Evolutionary conservation across 2,888 invertebrate genomes (phyloP).

Genomic region (Pterostichus madidus): DNA sequence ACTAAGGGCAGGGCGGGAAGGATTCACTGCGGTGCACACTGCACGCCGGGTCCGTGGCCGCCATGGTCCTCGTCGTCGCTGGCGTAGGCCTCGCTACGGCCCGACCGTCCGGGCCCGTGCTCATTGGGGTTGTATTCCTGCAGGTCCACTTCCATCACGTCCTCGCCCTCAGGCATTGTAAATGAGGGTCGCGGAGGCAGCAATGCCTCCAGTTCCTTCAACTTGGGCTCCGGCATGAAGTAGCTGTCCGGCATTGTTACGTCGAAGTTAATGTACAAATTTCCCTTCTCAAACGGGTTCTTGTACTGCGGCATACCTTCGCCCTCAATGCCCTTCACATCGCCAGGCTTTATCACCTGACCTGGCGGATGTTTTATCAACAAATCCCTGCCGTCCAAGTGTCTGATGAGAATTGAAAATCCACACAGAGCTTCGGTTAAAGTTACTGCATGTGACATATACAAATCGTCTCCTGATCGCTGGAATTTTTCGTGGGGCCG

Average conservation of each 20-base stretch:
- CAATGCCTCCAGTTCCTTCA: constrained; percentile 85
- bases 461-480: constrained; percentile 86
- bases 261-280: constrained; percentile 91
- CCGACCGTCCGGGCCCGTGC: constrained; percentile 76
- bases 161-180: constrained; percentile 87
- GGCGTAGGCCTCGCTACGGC: constrained; percentile 85
- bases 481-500: constrained; percentile 89
- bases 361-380: constrained; percentile 89
- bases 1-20: constrained; percentile 38
- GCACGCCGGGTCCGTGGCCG: constrained; percentile 83
- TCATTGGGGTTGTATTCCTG: constrained; percentile 85
- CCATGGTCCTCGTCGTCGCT: constrained; percentile 84
- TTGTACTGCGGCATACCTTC: constrained; percentile 95
- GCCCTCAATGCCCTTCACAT: constrained; percentile 86
- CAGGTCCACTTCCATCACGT: constrained; percentile 92
- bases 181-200: constrained; percentile 87
- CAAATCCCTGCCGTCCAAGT: constrained; percentile 92
- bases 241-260: constrained; percentile 91
- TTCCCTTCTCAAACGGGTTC: constrained; percentile 92
- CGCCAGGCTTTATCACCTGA: constrained; percentile 90
- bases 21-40: constrained; percentile 90
- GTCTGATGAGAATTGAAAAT: constrained; percentile 89
- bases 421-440: constrained; percentile 96
- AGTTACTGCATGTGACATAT: constrained; percentile 86
- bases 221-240: constrained; percentile 84